Evolutionary conservation across 2,113 vertebrate species (phyloP).

Genomic region (Ailuropoda melanoleuca): DNA sequence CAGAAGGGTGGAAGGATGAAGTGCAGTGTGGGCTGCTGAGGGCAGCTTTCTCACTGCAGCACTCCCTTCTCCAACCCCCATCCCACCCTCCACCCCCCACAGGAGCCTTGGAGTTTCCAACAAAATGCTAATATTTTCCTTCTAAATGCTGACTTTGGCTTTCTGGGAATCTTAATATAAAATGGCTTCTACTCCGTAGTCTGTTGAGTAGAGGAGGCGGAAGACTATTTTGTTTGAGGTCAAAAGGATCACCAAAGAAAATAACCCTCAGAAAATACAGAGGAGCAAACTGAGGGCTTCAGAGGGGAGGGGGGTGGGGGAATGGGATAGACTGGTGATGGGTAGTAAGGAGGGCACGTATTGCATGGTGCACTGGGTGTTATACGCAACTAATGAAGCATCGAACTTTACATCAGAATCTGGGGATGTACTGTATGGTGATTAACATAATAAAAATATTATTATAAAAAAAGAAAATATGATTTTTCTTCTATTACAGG

Average conservation of each 20-base stretch:
- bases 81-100: accelerated
- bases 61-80: accelerated
- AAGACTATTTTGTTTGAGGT: not conserved
- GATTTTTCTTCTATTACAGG: not conserved
- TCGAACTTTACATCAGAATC: no score
- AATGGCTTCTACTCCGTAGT: not conserved
- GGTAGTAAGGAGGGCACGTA: no score
- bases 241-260: not conserved
- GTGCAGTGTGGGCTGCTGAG: not conserved
- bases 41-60: accelerated
- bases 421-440: no score
- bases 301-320: no score
- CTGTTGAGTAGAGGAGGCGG: not conserved
- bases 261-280: not conserved
- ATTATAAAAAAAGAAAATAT: not conserved
- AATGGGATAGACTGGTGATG: no score
- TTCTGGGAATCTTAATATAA: not conserved
- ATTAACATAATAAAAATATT: no score
- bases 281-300: no score
- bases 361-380: no score
- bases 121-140: not conserved
- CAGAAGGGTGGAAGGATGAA: not conserved
- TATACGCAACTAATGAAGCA: no score
- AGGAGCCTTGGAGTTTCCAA: not conserved
- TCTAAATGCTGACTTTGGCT: not conserved